These are phyloP conservation scores for Poliocrania exsul DNA, from an alignment of 2,797 vertebrate species.

Conservation along the genomic window DNA sequence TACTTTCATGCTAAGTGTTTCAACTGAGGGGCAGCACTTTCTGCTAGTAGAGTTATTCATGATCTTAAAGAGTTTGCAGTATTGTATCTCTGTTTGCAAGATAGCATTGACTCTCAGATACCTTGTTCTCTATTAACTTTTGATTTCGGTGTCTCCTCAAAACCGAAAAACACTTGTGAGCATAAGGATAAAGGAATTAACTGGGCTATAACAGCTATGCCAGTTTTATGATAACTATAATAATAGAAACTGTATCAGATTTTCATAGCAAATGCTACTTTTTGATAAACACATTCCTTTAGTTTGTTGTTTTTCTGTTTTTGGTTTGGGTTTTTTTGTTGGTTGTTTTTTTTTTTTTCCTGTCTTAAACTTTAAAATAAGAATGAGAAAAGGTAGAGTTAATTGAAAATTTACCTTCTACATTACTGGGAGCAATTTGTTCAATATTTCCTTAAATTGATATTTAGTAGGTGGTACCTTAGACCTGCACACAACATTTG, in stretches of 20 bases:
- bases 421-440: background rate
- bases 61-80: background rate
- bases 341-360: fast-evolving
- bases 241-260: background rate
- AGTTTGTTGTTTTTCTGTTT: fast-evolving
- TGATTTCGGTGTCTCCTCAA: background rate
- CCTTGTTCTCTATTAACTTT: background rate
- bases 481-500: background rate
- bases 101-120: background rate
- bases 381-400: background rate
- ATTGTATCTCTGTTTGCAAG: background rate
- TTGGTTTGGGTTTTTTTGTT: too few species aligned
- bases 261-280: background rate
- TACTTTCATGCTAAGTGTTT: background rate
- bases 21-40: background rate
- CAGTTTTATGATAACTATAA: background rate
- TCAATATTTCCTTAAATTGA: background rate
- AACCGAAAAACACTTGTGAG: background rate
- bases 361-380: background rate
- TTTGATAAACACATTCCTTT: background rate
- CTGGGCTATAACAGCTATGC: background rate
- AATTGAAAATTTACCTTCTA: background rate
- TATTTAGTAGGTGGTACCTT: background rate
- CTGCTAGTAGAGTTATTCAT: background rate
- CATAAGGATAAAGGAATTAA: background rate